A percentile compares a stretch with the other conserved stretches of the same genome.
Conservation (phyloP, 2,888 invertebrate species). For the Mythimna vitellina region DNA sequence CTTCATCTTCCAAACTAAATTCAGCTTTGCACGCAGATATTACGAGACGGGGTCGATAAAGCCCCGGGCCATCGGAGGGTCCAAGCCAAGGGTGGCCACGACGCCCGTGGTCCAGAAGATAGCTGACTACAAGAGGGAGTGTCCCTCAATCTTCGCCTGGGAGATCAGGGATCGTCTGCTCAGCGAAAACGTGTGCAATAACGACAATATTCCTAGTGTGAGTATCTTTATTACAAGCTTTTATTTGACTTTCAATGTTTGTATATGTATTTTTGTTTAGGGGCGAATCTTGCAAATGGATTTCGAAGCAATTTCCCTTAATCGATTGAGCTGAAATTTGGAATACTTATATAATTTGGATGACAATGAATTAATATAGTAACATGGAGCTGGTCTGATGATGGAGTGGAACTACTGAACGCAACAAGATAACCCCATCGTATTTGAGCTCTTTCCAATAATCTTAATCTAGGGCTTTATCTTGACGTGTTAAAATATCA, state of each 20-base stretch:
- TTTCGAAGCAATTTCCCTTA: too few relatives aligned
- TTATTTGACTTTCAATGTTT: neutral
- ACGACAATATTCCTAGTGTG: constrained; percentile 99
- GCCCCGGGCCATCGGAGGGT: constrained; percentile 99
- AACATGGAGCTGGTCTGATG: too few relatives aligned
- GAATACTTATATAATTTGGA: too few relatives aligned
- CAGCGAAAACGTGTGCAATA: constrained; percentile 98
- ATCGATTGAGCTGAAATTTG: too few relatives aligned
- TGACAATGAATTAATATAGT: too few relatives aligned
- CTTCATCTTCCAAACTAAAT: constrained; percentile 83
- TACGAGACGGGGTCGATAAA: constrained; percentile 99
- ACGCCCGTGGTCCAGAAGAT: constrained; percentile 98
- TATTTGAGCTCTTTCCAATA: too few relatives aligned
- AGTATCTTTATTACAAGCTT: constrained; percentile 89
- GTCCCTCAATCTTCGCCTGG: constrained; percentile 99
- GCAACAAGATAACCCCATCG: too few relatives aligned
- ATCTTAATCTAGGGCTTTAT: too few relatives aligned
- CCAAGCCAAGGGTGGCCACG: constrained; percentile 98
- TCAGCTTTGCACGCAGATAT: constrained; percentile 93
- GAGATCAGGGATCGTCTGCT: constrained; percentile 98
- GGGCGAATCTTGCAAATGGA: too few relatives aligned
- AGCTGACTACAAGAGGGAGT: constrained; percentile 98
- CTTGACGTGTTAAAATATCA: too few relatives aligned
- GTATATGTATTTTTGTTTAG: too few relatives aligned
- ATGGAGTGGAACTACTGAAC: too few relatives aligned